Percentiles rank a stretch among this genome's conserved stretches.
phyloP scores from a whole-genome alignment of 2,113 vertebrate species.

The Hassar affinis region DNA sequence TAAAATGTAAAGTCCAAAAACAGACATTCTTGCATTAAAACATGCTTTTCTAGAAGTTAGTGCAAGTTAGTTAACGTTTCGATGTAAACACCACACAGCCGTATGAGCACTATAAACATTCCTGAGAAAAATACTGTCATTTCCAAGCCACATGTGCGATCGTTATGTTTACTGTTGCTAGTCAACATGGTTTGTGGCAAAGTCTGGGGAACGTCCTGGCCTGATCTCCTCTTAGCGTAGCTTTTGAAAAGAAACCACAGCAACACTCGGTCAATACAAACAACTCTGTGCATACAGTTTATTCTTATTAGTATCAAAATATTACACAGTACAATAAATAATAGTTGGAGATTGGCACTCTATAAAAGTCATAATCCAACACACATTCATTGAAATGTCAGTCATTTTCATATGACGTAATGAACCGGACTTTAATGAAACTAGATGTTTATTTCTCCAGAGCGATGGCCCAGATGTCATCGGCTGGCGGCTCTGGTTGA shows the following conservation, averaged over 20 bases:
- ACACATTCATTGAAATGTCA: neutral
- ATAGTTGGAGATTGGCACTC: neutral
- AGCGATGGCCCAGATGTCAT: constrained; percentile 82
- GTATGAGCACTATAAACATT: neutral
- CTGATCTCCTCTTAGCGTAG: neutral
- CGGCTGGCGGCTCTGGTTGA: constrained; percentile 79
- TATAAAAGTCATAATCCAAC: neutral
- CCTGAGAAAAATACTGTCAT: neutral
- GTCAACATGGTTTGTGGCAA: constrained; percentile 3
- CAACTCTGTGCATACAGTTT: neutral
- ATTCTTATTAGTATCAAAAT: neutral
- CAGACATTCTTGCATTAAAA: neutral
- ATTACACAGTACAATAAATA: neutral
- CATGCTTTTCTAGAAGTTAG: neutral
- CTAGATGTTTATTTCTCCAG: constrained; percentile 61
- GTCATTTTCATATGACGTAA: neutral
- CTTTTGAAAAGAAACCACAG: neutral
- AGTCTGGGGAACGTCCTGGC: neutral
- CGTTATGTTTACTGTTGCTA: neutral
- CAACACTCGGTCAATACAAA: neutral
- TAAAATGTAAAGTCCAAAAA: too few species aligned
- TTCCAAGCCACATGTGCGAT: neutral
- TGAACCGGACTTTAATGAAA: neutral
- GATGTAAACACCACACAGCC: constrained; percentile 3
- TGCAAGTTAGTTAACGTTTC: too few species aligned